Evolutionary conservation across 2,797 vertebrate genomes (phyloP).

Genomic region (Chaenodraco wilsoni): DNA sequence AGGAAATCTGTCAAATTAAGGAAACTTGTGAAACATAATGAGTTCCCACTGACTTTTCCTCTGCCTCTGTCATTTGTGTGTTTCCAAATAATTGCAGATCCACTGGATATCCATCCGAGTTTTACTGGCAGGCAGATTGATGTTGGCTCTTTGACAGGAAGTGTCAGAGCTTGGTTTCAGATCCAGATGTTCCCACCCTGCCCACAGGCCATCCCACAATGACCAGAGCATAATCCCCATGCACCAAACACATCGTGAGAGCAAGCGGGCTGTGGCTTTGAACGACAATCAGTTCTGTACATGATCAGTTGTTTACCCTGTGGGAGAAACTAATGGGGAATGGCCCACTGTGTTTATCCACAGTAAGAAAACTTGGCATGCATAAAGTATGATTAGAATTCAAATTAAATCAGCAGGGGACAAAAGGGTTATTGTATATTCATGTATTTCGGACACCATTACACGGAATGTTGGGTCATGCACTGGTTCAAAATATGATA

Average conservation of each 20-base stretch:
- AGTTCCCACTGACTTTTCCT: constrained; percentile 17
- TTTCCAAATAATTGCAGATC: constrained; percentile 38
- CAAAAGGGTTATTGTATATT: neutral
- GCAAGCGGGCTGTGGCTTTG: constrained; percentile 12
- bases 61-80: neutral
- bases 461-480: neutral
- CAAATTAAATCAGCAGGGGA: constrained; percentile 1
- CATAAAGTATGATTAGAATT: neutral
- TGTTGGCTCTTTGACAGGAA: constrained; percentile 44
- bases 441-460: neutral
- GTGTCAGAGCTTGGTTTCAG: constrained; percentile 31
- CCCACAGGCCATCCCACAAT: constrained; percentile 36
- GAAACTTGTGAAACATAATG: constrained; percentile 29
- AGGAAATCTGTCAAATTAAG: constrained; percentile 38
- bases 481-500: neutral
- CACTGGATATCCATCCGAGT: constrained; percentile 36
- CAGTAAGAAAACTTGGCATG: constrained; percentile 6
- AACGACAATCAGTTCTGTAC: constrained; percentile 17
- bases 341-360: neutral
- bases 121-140: constrained; percentile 41
- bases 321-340: constrained; percentile 17
- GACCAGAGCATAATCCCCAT: constrained; percentile 22
- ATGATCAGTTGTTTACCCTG: constrained; percentile 29
- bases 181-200: constrained; percentile 62
- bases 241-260: constrained; percentile 34